Evolutionary conservation across 2,113 vertebrate species (phyloP), one percentile per base, ranked within the genome.

Genomic region (Irena cyanogastra): DNA sequence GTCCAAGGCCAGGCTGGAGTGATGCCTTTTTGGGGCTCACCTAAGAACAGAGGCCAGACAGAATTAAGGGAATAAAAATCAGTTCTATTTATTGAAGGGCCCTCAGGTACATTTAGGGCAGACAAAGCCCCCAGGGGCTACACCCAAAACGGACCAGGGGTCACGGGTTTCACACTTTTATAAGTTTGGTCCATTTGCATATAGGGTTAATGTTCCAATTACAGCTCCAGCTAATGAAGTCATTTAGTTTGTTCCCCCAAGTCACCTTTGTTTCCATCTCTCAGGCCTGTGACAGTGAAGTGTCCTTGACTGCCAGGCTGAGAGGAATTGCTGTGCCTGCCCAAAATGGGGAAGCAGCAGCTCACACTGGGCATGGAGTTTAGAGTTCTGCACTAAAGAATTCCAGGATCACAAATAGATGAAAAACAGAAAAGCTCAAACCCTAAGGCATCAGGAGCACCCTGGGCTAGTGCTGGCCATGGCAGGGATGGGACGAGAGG

Each of bases 301-400:
- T 5, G 28, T 10, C 35, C 57, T 11, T 16, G 30, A 39, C 1
- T 5, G 7, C 35, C 41, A 45, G 39, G 33, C 42, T 28, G 13
- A 27, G 45, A 41, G 35, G 74, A 77, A 61, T 50, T 50, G 28
- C 2, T 53, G 28, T 7, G 45, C 8, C 10, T 52, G 45, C 5
- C 23, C 45, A 27, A 41, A n/a, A 6, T 13, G 57, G 35, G 45
- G 1, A 11, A 61, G 22, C 74, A 77, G 56, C 44, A 77, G 44
- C 74, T 60, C 16, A 4, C 12, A 9, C 9, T 60, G n/a, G 0
- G 1, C 1, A 5, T 24, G 57, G 45, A 11, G 7, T 21, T 27
- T 14, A 4, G 33, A 47, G 16, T 4, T 39, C 1, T 6, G 7
- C 45, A 41, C 35, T 41, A 5, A 21, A 52, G 37, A 21, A 27